phyloP scores from a whole-genome alignment of 2,797 vertebrate species.

The Garrulus glandarius region DNA sequence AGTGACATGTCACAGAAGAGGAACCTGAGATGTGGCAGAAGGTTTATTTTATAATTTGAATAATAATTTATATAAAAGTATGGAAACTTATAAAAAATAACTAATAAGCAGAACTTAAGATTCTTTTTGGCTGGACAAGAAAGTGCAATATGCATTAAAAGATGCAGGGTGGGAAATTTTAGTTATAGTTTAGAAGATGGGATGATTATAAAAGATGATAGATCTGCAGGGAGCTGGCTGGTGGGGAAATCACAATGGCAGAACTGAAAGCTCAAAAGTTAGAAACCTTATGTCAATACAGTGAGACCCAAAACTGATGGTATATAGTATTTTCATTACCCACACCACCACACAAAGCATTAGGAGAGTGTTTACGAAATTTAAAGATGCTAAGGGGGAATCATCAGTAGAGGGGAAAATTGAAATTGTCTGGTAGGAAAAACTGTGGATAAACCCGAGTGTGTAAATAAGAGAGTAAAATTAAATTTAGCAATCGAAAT shows the following conservation, averaged over 20 bases:
- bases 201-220: not conserved
- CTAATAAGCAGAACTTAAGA: not conserved
- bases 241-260: not conserved
- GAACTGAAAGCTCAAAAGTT: not conserved
- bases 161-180: not conserved
- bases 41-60: not conserved
- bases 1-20: not conserved
- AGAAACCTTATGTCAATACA: not conserved
- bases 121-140: not conserved
- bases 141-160: not conserved
- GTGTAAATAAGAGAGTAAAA: not conserved
- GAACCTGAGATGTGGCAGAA: not conserved
- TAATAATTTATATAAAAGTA: not conserved
- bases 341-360: not conserved
- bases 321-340: not conserved
- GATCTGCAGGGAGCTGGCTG: not conserved
- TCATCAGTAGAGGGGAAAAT: not conserved
- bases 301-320: not conserved
- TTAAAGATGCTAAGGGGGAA: not conserved
- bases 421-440: not conserved
- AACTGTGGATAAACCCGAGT: not conserved
- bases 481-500: not conserved
- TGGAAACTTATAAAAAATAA: not conserved
- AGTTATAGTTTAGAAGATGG: not conserved
- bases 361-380: not conserved